Evolutionary conservation across 1,140 invertebrate genomes (phyloP), one percentile per base, ranked within the genome.

Genomic region (Bombus huntii): DNA sequence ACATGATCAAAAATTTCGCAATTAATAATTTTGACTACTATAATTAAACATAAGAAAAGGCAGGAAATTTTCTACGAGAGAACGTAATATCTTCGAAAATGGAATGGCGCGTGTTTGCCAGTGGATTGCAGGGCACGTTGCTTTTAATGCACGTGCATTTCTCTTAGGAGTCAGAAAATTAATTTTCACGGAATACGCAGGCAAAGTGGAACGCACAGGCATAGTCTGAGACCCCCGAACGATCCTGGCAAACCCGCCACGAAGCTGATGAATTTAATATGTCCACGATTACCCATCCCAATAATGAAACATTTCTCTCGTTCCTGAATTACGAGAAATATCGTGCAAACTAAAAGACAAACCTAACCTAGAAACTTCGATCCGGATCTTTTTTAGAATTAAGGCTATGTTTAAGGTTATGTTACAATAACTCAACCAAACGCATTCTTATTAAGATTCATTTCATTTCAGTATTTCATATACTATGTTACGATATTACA

Each of bases 161-260:
- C 82, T 42, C 74, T n/a, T n/a, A 15, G 82, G 8, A 68, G 74
- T 3, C n/a, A 12, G 82, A 59, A 83, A 83, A 83, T 83, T 83
- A 77, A 83, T 83, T 83, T 71, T 47, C 74, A 39, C 53, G 80
- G 28, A 39, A 57, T 72, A 72, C 44, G 47, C 31, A n/a, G n/a
- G 37, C 62, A 25, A 70, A 70, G 31, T 53, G 80, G 81, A 74
- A 66, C 59, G 81, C 62, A 13, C n/a, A 34, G 75, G 31, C 39
- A 47, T 13, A n/a, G 76, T 62, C 47, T 31, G 73, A 66, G 47
- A 59, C 22, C 39, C 57, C n/a, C n/a, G 25, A 62, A 73, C 70
- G 70, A 53, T 39, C 66, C 66, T 37, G 31, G 53, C 15, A 44
- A 68, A 68, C 62, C 10, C n/a, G 5, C 10, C 59, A 6, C 39